A percentile compares a stretch with the other conserved stretches of the same genome.
These are phyloP conservation scores for Hemitrygon akajei DNA, from an alignment of 2,797 vertebrate genomes.

Conservation along the genomic window DNA sequence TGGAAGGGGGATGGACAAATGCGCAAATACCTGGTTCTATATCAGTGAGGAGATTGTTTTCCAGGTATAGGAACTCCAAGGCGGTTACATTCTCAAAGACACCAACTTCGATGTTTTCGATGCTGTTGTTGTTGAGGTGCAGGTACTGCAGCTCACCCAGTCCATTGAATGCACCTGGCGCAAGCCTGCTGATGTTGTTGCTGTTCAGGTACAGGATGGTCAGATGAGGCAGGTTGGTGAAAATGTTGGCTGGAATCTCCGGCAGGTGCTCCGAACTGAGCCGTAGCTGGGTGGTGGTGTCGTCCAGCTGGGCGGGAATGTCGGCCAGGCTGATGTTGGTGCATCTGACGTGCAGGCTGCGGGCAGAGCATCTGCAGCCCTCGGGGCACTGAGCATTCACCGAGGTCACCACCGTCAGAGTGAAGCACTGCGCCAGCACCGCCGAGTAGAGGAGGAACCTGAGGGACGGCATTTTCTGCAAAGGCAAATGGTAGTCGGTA, in stretches of 20 bases:
- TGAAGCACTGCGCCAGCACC: background rate
- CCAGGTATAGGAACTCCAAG: constrained; percentile 41
- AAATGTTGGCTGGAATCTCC: fast-evolving
- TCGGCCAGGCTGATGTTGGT: constrained; percentile 31
- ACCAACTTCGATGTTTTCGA: constrained; percentile 18
- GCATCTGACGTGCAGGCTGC: background rate
- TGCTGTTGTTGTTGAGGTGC: constrained; percentile 39
- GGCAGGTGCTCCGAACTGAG: constrained; percentile 37
- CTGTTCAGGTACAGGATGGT: constrained; percentile 22
- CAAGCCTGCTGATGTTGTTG: background rate
- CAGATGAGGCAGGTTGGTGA: background rate
- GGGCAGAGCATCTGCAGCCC: background rate
- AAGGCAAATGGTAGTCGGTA: background rate
- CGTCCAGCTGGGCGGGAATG: background rate
- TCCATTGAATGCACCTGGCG: background rate
- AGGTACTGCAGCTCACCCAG: constrained; percentile 25
- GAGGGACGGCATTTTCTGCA: background rate
- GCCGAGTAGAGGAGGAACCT: background rate
- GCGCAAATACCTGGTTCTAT: constrained; percentile 41
- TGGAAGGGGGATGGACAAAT: background rate
- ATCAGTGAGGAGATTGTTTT: constrained; percentile 40
- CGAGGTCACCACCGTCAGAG: background rate
- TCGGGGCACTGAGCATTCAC: background rate
- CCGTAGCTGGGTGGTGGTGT: background rate
- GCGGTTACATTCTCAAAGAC: constrained; percentile 40